phyloP scores from a whole-genome alignment of 92 coral and sea anemone species.

The Desmophyllum pertusum region DNA sequence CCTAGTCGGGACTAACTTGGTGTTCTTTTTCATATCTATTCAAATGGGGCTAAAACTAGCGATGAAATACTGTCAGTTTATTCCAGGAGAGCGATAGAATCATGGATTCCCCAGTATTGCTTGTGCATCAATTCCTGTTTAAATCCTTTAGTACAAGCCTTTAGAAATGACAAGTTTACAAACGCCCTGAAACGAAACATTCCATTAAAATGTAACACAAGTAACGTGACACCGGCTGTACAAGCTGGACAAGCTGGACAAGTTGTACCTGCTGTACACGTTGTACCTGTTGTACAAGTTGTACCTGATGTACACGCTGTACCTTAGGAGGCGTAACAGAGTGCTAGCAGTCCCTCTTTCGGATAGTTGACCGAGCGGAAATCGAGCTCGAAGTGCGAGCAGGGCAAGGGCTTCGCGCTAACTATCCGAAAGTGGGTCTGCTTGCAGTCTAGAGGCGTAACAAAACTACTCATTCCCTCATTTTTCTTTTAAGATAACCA shows the following conservation, averaged over 20 bases:
- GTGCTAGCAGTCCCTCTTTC: no score
- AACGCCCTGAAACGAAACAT: conserved; percentile 16
- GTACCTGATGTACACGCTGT: not conserved
- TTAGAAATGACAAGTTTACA: conserved; percentile 51
- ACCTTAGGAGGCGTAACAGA: not conserved
- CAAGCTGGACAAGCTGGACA: not conserved
- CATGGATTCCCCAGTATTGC: conserved; percentile 47
- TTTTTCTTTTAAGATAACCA: no score
- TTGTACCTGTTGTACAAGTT: not conserved
- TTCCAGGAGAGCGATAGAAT: not conserved
- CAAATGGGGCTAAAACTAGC: not conserved
- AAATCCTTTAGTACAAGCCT: conserved; percentile 50
- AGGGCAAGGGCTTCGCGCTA: no score
- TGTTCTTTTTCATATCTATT: conserved; percentile 50
- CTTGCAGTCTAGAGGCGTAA: no score
- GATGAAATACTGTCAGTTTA: not conserved
- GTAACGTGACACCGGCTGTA: not conserved
- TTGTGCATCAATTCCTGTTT: conserved; percentile 52
- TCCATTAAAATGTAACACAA: not conserved
- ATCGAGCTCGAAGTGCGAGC: no score
- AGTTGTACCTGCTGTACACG: not conserved
- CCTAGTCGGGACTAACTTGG: conserved; percentile 47
- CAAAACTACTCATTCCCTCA: no score
- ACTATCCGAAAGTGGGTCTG: no score
- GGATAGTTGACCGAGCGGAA: no score